These are phyloP conservation scores for Cephalotes varians DNA, from an alignment of 2,888 invertebrate species.

Conservation along the genomic window DNA sequence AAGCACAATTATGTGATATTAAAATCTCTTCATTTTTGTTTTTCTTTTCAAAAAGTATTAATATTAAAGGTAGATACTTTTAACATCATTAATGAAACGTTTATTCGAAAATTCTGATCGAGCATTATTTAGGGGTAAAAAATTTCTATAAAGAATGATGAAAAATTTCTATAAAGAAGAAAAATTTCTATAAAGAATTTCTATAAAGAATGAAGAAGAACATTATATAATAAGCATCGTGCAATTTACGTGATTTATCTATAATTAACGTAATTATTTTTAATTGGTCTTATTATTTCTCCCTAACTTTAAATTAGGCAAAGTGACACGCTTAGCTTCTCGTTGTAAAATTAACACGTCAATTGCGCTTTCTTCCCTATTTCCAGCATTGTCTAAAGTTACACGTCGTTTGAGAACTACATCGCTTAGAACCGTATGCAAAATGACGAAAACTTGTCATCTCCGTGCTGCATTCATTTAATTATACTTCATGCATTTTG, in stretches of 20 bases:
- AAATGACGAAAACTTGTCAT: neutral
- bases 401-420: neutral
- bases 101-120: neutral
- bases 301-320: slow-evolving; percentile 5
- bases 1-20: neutral
- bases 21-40: neutral
- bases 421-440: neutral
- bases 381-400: slow-evolving; percentile 11
- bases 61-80: neutral
- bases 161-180: neutral
- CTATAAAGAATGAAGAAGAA: neutral
- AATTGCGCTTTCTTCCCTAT: neutral
- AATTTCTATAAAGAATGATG: neutral
- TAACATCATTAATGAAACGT: neutral
- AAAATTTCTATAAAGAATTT: neutral
- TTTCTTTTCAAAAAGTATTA: neutral
- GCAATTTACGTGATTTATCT: neutral
- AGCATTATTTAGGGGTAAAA: too few species aligned
- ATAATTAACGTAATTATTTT: slow-evolving; percentile 14
- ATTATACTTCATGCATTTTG: neutral
- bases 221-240: neutral
- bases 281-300: neutral
- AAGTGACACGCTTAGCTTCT: neutral
- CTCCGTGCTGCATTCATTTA: neutral
- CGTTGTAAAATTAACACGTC: neutral